Evolutionary conservation across 2,113 vertebrate species (phyloP).

Genomic region (Dromiciops gliroides): DNA sequence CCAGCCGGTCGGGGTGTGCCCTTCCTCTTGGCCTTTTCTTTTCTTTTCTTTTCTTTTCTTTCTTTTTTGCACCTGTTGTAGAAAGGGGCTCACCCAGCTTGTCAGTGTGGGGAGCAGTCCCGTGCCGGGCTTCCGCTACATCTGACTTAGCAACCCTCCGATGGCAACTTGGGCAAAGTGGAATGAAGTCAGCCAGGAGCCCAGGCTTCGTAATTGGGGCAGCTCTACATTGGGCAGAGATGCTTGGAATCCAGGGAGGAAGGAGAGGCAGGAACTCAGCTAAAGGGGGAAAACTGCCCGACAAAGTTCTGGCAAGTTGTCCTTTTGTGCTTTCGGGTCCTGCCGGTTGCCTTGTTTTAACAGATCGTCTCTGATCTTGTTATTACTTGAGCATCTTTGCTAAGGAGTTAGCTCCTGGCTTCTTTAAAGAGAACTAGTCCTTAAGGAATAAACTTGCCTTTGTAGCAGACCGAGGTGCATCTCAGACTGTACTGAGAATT

Average conservation of each 20-base stretch:
- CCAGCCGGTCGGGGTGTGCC: not conserved
- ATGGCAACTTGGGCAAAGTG: too few relatives aligned
- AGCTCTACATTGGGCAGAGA: not conserved
- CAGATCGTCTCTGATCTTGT: not conserved
- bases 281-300: not conserved
- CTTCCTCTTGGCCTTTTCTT: not conserved
- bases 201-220: not conserved
- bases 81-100: not conserved
- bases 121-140: not conserved
- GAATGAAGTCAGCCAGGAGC: not conserved
- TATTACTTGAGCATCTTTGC: not conserved
- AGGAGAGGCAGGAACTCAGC: not conserved
- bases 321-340: not conserved
- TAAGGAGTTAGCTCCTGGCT: conserved; percentile 45
- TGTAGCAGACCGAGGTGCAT: not conserved
- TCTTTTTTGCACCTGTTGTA: not conserved
- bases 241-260: not conserved
- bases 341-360: not conserved
- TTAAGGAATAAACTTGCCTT: conserved; percentile 44
- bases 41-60: not conserved
- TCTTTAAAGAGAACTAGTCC: conserved; percentile 17
- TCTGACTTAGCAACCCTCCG: not conserved
- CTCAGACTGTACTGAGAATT: not conserved
- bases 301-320: not conserved
- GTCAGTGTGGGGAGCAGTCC: not conserved